Conservation (phyloP, 2,113 vertebrate genomes). For the Urocynchramus pylzowi region DNA sequence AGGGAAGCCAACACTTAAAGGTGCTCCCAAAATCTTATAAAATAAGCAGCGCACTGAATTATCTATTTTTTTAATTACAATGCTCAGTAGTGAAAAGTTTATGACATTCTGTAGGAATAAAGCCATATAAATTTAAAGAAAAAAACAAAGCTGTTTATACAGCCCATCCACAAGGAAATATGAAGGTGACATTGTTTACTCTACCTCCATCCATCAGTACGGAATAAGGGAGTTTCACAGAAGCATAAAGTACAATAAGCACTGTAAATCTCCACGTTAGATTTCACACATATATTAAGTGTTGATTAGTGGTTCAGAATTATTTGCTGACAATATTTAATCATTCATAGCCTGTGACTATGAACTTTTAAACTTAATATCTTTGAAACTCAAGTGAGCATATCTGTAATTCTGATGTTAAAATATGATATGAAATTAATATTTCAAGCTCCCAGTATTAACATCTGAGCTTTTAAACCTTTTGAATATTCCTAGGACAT, state of each 20-base stretch:
- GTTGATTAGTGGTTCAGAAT: background rate
- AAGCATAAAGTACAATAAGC: background rate
- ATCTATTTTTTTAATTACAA: background rate
- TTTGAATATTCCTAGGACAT: background rate
- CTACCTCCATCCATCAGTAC: background rate
- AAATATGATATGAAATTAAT: background rate
- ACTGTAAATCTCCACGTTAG: background rate
- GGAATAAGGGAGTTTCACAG: background rate
- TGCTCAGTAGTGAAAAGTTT: background rate
- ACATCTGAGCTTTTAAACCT: background rate
- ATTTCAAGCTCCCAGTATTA: background rate
- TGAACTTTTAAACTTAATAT: background rate
- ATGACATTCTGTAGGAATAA: background rate
- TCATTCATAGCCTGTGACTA: background rate
- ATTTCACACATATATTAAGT: background rate
- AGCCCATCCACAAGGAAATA: background rate
- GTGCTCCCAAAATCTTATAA: background rate
- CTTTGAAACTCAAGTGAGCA: background rate
- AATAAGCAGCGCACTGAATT: background rate
- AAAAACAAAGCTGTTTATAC: background rate
- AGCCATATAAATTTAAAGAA: background rate
- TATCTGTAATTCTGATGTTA: background rate
- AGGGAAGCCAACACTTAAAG: background rate
- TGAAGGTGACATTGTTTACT: conserved; percentile 11
- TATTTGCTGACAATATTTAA: background rate